Conservation (phyloP, 2,113 vertebrate genomes). For the Fregata magnificens region DNA sequence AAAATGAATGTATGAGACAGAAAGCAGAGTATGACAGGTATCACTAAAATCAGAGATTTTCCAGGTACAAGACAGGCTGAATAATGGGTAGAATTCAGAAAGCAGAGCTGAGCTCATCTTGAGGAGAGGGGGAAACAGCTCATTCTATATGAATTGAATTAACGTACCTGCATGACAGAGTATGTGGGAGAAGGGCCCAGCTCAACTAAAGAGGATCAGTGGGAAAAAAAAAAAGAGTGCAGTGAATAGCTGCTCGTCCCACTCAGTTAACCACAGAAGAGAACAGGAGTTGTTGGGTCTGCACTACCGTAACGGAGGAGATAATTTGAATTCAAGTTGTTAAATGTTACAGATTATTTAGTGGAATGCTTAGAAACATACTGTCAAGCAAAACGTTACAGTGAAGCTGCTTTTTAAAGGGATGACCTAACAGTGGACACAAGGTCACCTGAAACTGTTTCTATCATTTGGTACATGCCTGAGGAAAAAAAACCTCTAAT, state of each 20-base stretch:
- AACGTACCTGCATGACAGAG: not conserved
- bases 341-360: not conserved
- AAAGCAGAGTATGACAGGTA: not conserved
- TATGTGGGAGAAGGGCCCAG: not conserved
- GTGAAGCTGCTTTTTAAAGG: not conserved
- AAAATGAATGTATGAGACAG: not conserved
- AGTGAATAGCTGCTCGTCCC: not conserved
- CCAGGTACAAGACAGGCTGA: not conserved
- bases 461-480: not conserved
- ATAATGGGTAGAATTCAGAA: not conserved
- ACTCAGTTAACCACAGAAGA: not conserved
- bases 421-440: not conserved
- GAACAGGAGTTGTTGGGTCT: not conserved
- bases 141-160: not conserved
- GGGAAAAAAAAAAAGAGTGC: not conserved
- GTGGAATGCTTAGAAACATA: not conserved
- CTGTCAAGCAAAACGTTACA: not conserved
- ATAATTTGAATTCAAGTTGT: not conserved
- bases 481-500: not conserved
- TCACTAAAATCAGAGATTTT: not conserved
- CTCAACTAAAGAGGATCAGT: not conserved
- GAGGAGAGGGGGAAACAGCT: not conserved
- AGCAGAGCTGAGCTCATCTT: not conserved
- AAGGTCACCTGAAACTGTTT: not conserved
- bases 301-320: not conserved